A percentile compares a stretch with the other conserved stretches of the same genome.
Conservation (phyloP, 2,797 vertebrate species). For the Pseudomugil tenellus region DNA sequence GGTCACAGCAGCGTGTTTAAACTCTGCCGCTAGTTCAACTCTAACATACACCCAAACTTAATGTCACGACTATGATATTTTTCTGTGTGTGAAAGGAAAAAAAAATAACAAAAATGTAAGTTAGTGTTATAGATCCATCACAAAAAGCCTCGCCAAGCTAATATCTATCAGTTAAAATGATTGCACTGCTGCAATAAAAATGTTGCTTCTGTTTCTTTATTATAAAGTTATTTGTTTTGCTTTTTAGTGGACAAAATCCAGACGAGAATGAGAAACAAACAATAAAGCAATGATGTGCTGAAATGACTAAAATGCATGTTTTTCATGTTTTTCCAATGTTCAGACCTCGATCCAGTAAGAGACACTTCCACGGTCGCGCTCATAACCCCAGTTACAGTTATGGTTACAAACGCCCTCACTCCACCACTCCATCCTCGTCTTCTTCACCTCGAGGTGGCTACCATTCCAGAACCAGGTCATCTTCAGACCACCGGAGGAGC, state of each 20-base stretch:
- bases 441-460: slow-evolving; percentile 70
- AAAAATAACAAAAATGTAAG: too few relatives aligned
- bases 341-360: slow-evolving; percentile 79
- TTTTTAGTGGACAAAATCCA: neutral
- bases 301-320: neutral
- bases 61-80: too few relatives aligned
- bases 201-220: neutral
- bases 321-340: neutral
- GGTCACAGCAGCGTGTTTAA: too few relatives aligned
- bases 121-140: too few relatives aligned
- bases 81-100: too few relatives aligned
- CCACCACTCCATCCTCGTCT: slow-evolving; percentile 87
- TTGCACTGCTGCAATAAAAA: neutral
- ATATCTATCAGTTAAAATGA: neutral
- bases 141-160: neutral
- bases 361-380: slow-evolving; percentile 81
- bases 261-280: neutral
- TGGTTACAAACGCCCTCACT: slow-evolving; percentile 90
- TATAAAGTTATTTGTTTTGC: neutral
- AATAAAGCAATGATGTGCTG: neutral
- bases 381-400: slow-evolving; percentile 87
- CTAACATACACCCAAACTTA: too few relatives aligned
- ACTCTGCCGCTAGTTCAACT: too few relatives aligned
- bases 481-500: slow-evolving; percentile 82
- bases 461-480: slow-evolving; percentile 87